A percentile compares a stretch with the other conserved stretches of the same genome.
These are phyloP conservation scores for Hestina assimilis DNA, from an alignment of 1,140 invertebrate species.

Conservation along the genomic window DNA sequence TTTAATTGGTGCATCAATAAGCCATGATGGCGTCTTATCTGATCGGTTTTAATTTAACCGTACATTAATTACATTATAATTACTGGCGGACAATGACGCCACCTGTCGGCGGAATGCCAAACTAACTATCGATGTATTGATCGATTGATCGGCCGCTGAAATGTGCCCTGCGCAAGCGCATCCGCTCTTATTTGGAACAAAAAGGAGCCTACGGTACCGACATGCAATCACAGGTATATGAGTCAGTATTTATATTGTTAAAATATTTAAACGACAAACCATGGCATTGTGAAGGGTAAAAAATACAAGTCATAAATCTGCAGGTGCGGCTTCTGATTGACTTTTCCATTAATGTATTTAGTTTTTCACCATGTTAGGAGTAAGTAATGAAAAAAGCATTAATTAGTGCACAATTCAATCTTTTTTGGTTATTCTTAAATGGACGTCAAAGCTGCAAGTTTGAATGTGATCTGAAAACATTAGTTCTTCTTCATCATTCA, in stretches of 20 bases:
- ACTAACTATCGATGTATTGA: conserved; percentile 59
- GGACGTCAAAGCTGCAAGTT: too few relatives aligned
- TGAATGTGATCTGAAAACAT: too few relatives aligned
- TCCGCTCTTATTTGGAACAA: conserved; percentile 26
- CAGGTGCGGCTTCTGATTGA: conserved; percentile 1
- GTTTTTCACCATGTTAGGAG: background rate
- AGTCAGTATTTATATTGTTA: conserved; percentile 12
- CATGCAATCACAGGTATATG: conserved; percentile 12
- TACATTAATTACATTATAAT: conserved; percentile 74
- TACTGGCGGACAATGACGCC: conserved; percentile 64
- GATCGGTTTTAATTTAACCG: conserved; percentile 63
- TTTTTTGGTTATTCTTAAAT: too few relatives aligned
- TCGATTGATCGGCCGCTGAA: conserved; percentile 36
- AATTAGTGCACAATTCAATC: background rate
- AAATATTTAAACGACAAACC: conserved; percentile 11
- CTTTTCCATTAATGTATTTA: conserved; percentile 2
- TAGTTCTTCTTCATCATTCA: too few relatives aligned
- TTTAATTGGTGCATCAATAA: conserved; percentile 72
- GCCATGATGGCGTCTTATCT: conserved; percentile 52
- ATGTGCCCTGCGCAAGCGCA: conserved; percentile 18
- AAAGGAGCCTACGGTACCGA: conserved; percentile 16
- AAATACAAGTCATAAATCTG: background rate
- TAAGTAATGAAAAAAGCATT: background rate
- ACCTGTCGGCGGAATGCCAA: conserved; percentile 62
- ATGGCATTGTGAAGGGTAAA: background rate